A percentile compares a stretch with the other conserved stretches of the same genome.
Conservation (phyloP, 2,797 vertebrate species). For the Pantherophis vulpinus region DNA sequence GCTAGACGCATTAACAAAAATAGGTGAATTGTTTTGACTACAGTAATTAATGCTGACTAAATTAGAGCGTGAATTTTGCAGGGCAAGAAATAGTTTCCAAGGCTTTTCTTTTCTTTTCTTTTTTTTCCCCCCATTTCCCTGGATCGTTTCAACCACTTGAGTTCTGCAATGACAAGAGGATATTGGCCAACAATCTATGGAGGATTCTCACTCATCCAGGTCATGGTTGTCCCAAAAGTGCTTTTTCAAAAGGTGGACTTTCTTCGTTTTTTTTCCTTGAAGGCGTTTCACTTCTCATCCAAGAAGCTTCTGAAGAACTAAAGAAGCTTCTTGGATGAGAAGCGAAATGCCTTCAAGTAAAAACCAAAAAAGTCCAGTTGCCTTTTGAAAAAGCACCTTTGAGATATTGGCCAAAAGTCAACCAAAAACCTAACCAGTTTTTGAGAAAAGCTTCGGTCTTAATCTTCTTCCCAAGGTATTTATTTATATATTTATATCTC, state of each 20-base stretch:
- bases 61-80: slow-evolving; percentile 18
- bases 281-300: neutral
- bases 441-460: neutral
- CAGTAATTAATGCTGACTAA: slow-evolving; percentile 34
- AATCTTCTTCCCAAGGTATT: neutral
- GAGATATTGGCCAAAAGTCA: neutral
- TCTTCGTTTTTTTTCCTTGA: neutral
- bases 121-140: no score
- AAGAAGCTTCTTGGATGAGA: neutral
- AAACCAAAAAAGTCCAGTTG: neutral
- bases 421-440: neutral
- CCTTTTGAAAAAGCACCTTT: neutral
- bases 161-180: neutral
- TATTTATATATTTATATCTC: neutral
- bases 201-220: neutral
- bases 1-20: slow-evolving; percentile 38
- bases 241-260: neutral
- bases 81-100: slow-evolving; percentile 1
- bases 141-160: neutral
- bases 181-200: neutral
- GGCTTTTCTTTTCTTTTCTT: neutral
- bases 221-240: neutral
- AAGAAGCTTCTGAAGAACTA: neutral
- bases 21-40: slow-evolving; percentile 30
- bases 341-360: neutral